Conservation (phyloP, 2,113 vertebrate genomes). For the Bolborhynchus lineola region DNA sequence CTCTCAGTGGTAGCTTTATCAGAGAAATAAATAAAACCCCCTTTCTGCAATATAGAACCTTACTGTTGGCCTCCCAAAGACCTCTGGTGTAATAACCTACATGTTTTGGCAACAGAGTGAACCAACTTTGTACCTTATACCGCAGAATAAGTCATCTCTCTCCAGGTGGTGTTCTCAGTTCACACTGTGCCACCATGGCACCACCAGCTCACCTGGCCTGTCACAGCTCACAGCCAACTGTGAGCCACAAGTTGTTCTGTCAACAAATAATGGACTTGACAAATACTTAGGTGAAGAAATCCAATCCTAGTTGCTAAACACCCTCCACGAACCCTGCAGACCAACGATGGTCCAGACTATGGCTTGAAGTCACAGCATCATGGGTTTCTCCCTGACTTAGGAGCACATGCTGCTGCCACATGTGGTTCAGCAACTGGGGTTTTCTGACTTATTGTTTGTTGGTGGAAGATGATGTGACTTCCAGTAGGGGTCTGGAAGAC, state of each 20-base stretch:
- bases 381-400: not conserved
- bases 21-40: not conserved
- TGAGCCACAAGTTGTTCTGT: not conserved
- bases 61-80: not conserved
- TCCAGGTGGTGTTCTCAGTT: not conserved
- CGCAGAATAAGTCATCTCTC: not conserved
- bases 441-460: not conserved
- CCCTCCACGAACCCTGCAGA: not conserved
- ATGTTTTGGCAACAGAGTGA: not conserved
- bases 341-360: not conserved
- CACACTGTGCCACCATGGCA: not conserved
- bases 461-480: not conserved
- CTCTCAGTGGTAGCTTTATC: not conserved
- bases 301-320: not conserved
- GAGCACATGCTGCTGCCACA: not conserved
- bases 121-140: accelerated
- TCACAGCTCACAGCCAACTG: not conserved
- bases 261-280: not conserved
- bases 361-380: not conserved
- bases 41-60: not conserved
- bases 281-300: not conserved
- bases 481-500: not conserved
- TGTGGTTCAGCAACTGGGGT: not conserved
- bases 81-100: not conserved
- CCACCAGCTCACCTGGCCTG: not conserved